Conservation (phyloP, 35 echinoderm and acorn worm genomes). For the Apostichopus japonicus region DNA sequence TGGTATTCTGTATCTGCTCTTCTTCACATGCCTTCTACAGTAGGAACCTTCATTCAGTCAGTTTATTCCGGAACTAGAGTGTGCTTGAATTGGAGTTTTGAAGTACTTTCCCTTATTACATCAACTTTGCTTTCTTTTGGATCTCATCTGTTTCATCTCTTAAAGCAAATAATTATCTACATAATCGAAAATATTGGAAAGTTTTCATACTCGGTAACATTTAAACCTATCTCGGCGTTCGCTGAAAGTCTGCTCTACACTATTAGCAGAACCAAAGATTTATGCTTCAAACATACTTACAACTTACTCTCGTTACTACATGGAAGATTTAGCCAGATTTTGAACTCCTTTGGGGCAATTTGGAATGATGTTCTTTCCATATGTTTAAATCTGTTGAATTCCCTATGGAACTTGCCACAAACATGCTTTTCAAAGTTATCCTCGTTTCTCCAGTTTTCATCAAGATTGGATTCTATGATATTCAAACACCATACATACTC, state of each 20-base stretch:
- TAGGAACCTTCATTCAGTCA: background rate
- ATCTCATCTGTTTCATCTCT: background rate
- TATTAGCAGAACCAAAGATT: background rate
- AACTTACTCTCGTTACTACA: background rate
- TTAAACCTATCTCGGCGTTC: background rate
- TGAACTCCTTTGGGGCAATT: background rate
- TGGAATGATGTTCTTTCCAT: background rate
- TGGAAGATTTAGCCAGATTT: background rate
- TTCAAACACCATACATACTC: background rate
- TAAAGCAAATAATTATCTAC: background rate
- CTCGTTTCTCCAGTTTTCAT: background rate
- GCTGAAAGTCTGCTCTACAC: background rate
- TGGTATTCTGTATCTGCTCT: background rate
- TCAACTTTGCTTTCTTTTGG: background rate
- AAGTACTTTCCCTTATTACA: background rate
- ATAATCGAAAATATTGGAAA: background rate
- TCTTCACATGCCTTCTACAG: conserved; percentile 10
- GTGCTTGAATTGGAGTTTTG: background rate
- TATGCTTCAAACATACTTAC: background rate
- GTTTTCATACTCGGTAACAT: background rate
- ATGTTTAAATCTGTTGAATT: background rate
- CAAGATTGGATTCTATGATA: background rate
- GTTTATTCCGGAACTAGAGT: background rate
- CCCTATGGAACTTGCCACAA: background rate
- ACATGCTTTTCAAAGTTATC: background rate